phyloP scores from a whole-genome alignment of 2,113 vertebrate species.

The Crocuta crocuta region DNA sequence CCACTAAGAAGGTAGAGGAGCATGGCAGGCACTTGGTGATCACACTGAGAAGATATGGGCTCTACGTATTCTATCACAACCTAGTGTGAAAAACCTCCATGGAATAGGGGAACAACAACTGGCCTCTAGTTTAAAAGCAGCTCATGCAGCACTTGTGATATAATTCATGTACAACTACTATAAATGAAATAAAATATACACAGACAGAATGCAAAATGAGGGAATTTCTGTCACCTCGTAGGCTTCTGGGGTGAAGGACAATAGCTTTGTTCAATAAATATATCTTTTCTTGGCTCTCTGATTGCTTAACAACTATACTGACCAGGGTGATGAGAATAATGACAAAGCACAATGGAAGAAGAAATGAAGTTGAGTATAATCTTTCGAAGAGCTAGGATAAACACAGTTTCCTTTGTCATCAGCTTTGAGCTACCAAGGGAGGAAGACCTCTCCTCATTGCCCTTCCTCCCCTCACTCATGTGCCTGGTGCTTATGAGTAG shows the following conservation, averaged over 20 bases:
- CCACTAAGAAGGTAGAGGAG: not conserved
- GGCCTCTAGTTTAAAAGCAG: not conserved
- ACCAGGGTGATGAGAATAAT: not conserved
- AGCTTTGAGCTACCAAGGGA: not conserved
- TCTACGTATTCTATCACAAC: not conserved
- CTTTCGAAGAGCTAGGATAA: not conserved
- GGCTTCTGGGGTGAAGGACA: not conserved
- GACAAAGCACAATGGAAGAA: not conserved
- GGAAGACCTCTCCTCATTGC: not conserved
- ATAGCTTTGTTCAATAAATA: not conserved
- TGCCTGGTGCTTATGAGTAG: fast-evolving
- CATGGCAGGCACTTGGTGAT: not conserved
- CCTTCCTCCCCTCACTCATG: not conserved
- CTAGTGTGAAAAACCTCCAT: not conserved
- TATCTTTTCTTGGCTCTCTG: not conserved
- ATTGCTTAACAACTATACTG: not conserved
- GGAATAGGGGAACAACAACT: not conserved
- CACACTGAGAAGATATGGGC: too few relatives aligned
- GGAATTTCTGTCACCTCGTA: not conserved
- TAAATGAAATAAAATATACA: not conserved
- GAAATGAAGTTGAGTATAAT: not conserved
- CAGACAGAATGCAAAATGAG: not conserved
- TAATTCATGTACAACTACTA: fast-evolving
- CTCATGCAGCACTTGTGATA: not conserved
- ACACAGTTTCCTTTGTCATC: not conserved